These are phyloP conservation scores for Oreotrochilus melanogaster DNA, from an alignment of 2,113 vertebrate genomes.

Conservation along the genomic window DNA sequence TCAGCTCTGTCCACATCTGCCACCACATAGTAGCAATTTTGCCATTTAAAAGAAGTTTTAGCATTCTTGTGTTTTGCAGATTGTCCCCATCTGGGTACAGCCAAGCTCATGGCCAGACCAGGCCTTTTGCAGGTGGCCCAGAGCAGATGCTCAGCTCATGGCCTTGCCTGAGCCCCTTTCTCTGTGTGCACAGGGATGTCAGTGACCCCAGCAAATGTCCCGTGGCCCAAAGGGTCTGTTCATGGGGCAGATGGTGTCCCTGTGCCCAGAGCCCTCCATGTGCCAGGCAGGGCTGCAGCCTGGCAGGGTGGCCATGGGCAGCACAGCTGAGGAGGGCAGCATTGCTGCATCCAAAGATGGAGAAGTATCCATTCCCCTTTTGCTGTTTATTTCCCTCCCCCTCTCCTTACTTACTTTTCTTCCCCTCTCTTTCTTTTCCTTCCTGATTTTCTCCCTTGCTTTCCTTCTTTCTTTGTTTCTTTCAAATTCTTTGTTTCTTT, in stretches of 20 bases:
- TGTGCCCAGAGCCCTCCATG: not conserved
- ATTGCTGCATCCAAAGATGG: fast-evolving
- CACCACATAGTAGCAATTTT: not conserved
- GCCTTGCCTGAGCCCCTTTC: not conserved
- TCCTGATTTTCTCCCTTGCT: fast-evolving
- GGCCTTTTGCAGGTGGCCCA: not conserved
- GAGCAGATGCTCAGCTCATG: not conserved
- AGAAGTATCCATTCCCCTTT: not conserved
- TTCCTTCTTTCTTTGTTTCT: not conserved
- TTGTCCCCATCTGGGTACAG: not conserved
- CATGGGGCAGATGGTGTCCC: not conserved
- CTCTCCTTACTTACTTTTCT: not conserved
- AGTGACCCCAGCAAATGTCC: not conserved
- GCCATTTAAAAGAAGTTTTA: not conserved
- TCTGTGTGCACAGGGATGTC: fast-evolving
- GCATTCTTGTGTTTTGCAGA: not conserved
- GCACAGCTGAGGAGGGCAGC: not conserved
- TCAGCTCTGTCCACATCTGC: conserved; percentile 20
- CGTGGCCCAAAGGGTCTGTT: not conserved
- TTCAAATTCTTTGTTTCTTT: too few species aligned
- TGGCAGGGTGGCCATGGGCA: not conserved
- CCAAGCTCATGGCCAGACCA: not conserved
- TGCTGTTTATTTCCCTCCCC: not conserved
- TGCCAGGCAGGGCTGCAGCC: not conserved
- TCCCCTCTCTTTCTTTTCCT: not conserved